A percentile compares a stretch with the other conserved stretches of the same genome.
These are phyloP conservation scores for Drosophila ambigua DNA, from an alignment of 1,140 invertebrate genomes.

Conservation along the genomic window DNA sequence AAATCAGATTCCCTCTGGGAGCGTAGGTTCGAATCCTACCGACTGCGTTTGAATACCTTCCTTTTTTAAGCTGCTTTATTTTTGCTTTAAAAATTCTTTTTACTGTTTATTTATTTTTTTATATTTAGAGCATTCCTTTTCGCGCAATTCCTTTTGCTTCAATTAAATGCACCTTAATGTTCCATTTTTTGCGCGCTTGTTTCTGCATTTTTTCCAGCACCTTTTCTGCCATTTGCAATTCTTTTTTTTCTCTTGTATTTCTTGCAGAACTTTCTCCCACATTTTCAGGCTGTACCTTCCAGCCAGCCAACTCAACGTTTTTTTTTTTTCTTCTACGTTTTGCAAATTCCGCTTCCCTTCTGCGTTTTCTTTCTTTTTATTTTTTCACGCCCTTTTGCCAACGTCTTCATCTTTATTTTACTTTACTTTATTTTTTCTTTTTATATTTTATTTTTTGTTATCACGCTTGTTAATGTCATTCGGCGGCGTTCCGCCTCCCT, in stretches of 20 bases:
- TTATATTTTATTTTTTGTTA: slow-evolving; percentile 50
- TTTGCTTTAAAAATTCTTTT: too few species aligned
- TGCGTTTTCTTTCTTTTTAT: slow-evolving; percentile 5
- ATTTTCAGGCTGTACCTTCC: slow-evolving; percentile 13
- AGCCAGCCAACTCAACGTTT: slow-evolving; percentile 3
- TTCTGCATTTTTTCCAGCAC: too few species aligned
- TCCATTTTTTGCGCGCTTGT: too few species aligned
- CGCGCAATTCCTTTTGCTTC: too few species aligned
- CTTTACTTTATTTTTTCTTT: slow-evolving; percentile 1
- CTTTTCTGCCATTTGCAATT: too few species aligned
- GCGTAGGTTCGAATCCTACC: slow-evolving; percentile 94
- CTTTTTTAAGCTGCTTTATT: too few species aligned
- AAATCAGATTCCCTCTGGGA: slow-evolving; percentile 94
- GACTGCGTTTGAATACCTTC: slow-evolving; percentile 85
- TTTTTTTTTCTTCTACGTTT: background rate
- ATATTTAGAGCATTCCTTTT: too few species aligned
- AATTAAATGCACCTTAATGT: too few species aligned
- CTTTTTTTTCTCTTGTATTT: too few species aligned
- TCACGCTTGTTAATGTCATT: slow-evolving; percentile 78
- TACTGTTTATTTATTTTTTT: too few species aligned
- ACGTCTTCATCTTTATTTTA: slow-evolving; percentile 20
- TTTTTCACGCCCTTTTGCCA: slow-evolving; percentile 23
- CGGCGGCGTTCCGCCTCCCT: slow-evolving; percentile 24
- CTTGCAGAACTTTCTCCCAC: slow-evolving; percentile 36
- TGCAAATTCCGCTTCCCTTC: slow-evolving; percentile 10